These are phyloP conservation scores for Drosophila mayri DNA, from an alignment of 1,140 invertebrate genomes.

Conservation along the genomic window DNA sequence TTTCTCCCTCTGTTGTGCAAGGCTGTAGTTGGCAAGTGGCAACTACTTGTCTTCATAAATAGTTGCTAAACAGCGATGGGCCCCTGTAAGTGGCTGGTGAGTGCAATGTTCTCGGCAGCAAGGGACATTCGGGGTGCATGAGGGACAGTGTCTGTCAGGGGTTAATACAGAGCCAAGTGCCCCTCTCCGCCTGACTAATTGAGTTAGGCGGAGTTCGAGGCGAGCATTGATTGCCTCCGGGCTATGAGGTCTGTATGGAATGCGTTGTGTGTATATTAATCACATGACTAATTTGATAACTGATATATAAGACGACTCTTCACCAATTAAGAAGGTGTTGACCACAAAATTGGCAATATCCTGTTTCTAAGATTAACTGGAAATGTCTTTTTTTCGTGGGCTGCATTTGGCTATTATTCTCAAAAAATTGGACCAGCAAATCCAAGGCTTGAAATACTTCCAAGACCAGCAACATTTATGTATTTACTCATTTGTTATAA, in stretches of 20 bases:
- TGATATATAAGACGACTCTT: constrained; percentile 2
- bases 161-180: constrained; percentile 51
- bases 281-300: constrained; percentile 11
- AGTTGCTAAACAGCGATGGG: constrained; percentile 50
- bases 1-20: constrained; percentile 15
- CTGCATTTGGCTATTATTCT: not conserved
- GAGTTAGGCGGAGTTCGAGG: constrained; percentile 26
- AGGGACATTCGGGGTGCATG: not conserved
- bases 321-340: not conserved
- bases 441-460: not conserved
- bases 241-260: not conserved
- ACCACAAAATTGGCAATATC: not conserved
- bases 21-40: constrained; percentile 22
- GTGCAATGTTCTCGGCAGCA: not conserved
- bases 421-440: not conserved
- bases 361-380: not conserved
- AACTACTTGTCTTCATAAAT: constrained; percentile 53
- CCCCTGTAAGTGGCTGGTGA: constrained; percentile 29
- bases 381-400: not conserved
- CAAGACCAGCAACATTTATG: not conserved
- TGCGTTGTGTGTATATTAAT: constrained; percentile 13
- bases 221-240: constrained; percentile 6
- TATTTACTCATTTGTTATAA: not conserved
- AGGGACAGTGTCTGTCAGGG: constrained; percentile 9
- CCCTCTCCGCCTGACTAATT: constrained; percentile 58